These are phyloP conservation scores for Nasonia oneida DNA, from an alignment of 2,888 invertebrate genomes.

Conservation along the genomic window DNA sequence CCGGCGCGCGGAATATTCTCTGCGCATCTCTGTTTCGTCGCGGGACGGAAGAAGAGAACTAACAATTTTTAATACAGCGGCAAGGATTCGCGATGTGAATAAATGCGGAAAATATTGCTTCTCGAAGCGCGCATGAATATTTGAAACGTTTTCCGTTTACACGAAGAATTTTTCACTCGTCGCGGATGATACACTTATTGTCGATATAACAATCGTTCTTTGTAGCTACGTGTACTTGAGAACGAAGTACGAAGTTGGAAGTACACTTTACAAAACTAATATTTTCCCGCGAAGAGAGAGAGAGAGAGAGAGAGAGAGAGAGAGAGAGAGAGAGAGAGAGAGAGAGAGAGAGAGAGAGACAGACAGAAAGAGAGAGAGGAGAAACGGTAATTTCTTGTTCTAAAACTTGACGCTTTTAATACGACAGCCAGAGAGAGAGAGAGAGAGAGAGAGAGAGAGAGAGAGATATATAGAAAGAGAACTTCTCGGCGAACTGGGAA, in stretches of 20 bases:
- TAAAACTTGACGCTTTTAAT: background rate
- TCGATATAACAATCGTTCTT: background rate
- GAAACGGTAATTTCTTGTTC: conserved; percentile 17
- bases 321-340: too few relatives aligned
- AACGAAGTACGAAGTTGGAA: background rate
- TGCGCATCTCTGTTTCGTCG: background rate
- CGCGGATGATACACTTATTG: background rate
- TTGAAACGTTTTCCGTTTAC: background rate
- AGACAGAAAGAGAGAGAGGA: background rate
- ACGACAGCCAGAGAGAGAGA: background rate
- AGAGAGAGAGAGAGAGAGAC: too few relatives aligned
- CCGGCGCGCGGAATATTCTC: background rate
- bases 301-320: too few relatives aligned
- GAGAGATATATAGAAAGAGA: background rate
- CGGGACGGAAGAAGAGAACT: background rate
- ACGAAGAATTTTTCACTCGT: background rate
- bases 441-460: background rate
- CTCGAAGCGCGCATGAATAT: background rate
- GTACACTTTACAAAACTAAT: conserved; percentile 24
- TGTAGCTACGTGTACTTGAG: background rate
- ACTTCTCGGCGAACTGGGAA: background rate
- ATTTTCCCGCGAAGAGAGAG: background rate
- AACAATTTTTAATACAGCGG: background rate
- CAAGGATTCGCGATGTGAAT: background rate
- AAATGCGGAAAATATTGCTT: background rate